These are phyloP conservation scores for Reticulitermes speratus DNA, from an alignment of 1,140 invertebrate species.

Conservation along the genomic window DNA sequence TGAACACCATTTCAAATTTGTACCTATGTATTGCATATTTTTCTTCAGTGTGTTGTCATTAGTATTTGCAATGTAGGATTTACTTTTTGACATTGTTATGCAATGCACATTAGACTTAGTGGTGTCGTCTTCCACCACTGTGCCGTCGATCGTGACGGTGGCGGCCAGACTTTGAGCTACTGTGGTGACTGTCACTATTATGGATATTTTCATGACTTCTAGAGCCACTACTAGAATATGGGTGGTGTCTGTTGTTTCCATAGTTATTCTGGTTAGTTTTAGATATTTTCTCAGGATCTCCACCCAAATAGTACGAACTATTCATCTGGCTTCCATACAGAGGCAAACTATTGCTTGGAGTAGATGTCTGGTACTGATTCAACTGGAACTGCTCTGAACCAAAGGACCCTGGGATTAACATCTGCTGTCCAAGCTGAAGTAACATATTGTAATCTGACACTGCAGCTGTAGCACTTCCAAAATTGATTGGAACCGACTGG, in stretches of 20 bases:
- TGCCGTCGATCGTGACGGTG: neutral
- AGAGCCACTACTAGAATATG: neutral
- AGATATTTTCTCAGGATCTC: neutral
- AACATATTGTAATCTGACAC: constrained; percentile 35
- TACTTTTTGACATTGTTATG: neutral
- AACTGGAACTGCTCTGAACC: neutral
- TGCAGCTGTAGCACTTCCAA: neutral
- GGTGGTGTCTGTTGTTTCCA: constrained; percentile 15
- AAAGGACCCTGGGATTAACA: constrained; percentile 38
- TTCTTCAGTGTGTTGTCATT: neutral
- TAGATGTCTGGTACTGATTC: neutral
- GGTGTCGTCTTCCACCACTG: neutral
- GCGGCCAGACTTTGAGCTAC: neutral
- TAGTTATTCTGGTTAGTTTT: neutral
- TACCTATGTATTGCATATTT: neutral
- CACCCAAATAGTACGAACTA: constrained; percentile 20
- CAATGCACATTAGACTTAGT: neutral
- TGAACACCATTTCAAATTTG: constrained; percentile 8
- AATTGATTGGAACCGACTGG: neutral
- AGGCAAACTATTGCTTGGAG: neutral
- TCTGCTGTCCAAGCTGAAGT: constrained; percentile 43
- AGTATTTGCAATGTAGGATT: neutral
- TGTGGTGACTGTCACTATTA: neutral
- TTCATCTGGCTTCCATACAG: constrained; percentile 25
- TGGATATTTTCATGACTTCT: neutral